phyloP scores from a whole-genome alignment of 2,797 vertebrate genomes.

The Urosaurus nigricauda region DNA sequence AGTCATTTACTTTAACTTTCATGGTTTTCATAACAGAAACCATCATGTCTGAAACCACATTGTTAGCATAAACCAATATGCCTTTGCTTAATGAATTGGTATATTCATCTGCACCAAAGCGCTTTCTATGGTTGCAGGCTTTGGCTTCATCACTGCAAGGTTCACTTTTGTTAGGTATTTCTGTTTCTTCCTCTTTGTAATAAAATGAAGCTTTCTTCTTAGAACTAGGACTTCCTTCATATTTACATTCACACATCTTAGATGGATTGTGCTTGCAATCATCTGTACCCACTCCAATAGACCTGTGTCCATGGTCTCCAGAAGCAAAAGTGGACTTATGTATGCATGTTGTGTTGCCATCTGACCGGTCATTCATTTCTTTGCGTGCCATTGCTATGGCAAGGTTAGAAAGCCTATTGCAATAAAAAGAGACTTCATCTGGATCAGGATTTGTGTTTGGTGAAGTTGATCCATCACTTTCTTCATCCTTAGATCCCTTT shows the following conservation, averaged over 20 bases:
- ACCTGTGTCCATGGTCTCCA: constrained; percentile 60
- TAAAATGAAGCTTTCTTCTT: constrained; percentile 64
- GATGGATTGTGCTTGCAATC: constrained; percentile 51
- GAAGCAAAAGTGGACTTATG: constrained; percentile 61
- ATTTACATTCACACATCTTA: constrained; percentile 58
- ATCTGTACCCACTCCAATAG: constrained; percentile 61
- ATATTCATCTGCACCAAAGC: constrained; percentile 55
- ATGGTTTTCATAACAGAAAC: constrained; percentile 69
- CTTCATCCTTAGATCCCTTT: constrained; percentile 30
- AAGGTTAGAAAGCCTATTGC: constrained; percentile 68
- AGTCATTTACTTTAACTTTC: constrained; percentile 64
- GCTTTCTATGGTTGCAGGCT: constrained; percentile 36
- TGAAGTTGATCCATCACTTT: constrained; percentile 23
- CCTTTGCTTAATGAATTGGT: constrained; percentile 62
- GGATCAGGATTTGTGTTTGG: constrained; percentile 39
- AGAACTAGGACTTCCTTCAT: constrained; percentile 53
- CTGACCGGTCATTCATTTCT: constrained; percentile 70
- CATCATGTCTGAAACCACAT: constrained; percentile 68
- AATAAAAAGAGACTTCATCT: constrained; percentile 71
- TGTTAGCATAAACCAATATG: constrained; percentile 69
- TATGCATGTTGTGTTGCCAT: constrained; percentile 51
- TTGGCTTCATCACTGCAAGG: constrained; percentile 46
- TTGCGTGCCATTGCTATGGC: constrained; percentile 70
- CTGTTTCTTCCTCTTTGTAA: constrained; percentile 67
- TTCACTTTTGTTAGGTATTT: constrained; percentile 37